Conservation (phyloP, 2,797 vertebrate species). For the Myotis daubentonii region DNA sequence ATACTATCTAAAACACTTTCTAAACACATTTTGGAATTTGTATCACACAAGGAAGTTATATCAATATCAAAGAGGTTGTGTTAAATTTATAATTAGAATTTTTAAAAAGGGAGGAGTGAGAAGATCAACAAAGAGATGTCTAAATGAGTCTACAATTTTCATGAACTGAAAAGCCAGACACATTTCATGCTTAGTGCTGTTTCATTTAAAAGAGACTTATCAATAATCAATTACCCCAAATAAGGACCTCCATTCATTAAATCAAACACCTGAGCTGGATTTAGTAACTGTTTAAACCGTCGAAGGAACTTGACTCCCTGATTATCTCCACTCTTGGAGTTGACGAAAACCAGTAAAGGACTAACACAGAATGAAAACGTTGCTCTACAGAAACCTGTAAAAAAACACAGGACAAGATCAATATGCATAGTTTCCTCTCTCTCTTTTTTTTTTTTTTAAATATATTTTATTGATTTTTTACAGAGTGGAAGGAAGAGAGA, state of each 20-base stretch:
- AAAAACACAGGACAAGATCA: constrained; percentile 77
- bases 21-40: constrained; percentile 13
- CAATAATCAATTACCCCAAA: constrained; percentile 92
- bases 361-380: constrained; percentile 97
- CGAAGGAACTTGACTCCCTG: constrained; percentile 99
- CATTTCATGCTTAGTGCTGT: constrained; percentile 48
- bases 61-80: neutral
- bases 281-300: constrained; percentile 98
- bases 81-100: constrained; percentile 23
- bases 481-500: too few species aligned
- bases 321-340: constrained; percentile 99
- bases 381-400: constrained; percentile 98
- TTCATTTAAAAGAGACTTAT: constrained; percentile 62
- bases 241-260: constrained; percentile 98
- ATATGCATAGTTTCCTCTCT: constrained; percentile 64
- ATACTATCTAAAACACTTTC: constrained; percentile 16
- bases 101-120: neutral
- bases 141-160: neutral
- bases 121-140: neutral
- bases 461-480: too few species aligned
- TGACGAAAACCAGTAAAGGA: constrained; percentile 98
- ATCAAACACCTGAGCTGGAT: constrained; percentile 99
- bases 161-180: constrained; percentile 15
- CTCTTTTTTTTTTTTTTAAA: too few species aligned
- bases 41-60: neutral